Base-by-base conservation (phyloP, 2,888 invertebrate species). In the Yponomeuta malinellus region DNA sequence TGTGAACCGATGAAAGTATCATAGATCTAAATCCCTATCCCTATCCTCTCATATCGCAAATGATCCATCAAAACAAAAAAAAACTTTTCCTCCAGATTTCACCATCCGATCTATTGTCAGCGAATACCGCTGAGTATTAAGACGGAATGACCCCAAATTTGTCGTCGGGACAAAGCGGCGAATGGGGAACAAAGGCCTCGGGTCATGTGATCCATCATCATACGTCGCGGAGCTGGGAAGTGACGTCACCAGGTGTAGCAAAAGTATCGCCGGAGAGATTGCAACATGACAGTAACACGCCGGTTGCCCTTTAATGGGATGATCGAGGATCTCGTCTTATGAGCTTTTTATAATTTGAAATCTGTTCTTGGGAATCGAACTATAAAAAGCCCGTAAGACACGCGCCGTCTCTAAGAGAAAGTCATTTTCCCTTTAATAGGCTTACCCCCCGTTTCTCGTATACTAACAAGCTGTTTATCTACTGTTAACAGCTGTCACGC, bases 141-240 rank as follows among this genome's bases (percentile, higher is more conserved):
- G 80, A 79, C 76, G 73, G 74, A 83, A 81, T 89, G 87, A 86
- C 85, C 88, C 88, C 81, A 86, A 89, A 91, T 91, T 89, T 90
- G 90, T 90, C 89, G 81, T 73, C 79, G 84, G 80, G 78, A 88
- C 85, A 86, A 86, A 83, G 80, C 80, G 81, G 78, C 75, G 77
- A 76, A 75, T 76, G 76, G 77, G 86, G 87, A 89, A 90, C 90
- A 91, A 89, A 85, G 80, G 71, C 69, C 76, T 75, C 74, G 73
- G 73, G 72, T 68, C 75, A 74, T 74, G 86, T 88, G 89, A 91
- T 91, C 90, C 90, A 90, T 91, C 91, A 91, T 79, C 87, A 90
- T 88, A 82, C 86, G 89, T 85, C 88, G 83, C 76, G 77, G 77
- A 88, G 83, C 76, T 77, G 77, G 79, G 85, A 86, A 81, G 79